Percentiles rank a stretch among this genome's conserved stretches.
Evolutionary conservation across 2,113 vertebrate genomes (phyloP).

Genomic region (Lichenostomus cassidix): DNA sequence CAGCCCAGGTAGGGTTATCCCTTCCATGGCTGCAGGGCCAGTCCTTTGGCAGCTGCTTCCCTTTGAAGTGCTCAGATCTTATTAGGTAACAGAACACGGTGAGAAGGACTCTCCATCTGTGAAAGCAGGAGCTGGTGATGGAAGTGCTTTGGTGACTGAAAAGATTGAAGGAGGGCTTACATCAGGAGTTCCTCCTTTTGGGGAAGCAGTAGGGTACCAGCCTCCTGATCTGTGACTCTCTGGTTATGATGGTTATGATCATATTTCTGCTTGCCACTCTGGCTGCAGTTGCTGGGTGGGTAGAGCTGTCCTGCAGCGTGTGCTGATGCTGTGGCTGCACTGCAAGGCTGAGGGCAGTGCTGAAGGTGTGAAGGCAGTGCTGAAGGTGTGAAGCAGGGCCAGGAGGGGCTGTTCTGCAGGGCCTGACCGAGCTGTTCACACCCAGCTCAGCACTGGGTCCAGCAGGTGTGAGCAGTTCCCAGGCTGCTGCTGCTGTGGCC

Average conservation of each 20-base stretch:
- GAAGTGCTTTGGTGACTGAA: not conserved
- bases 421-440: not conserved
- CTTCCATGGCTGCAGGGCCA: constrained; percentile 24
- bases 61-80: not conserved
- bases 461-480: not conserved
- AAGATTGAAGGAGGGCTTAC: not conserved
- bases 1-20: not conserved
- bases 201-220: not conserved
- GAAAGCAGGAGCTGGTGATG: not conserved
- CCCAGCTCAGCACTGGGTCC: not conserved
- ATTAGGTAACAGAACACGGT: not conserved
- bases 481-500: fast-evolving
- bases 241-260: not conserved
- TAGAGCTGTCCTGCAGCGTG: fast-evolving
- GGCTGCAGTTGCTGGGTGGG: not conserved
- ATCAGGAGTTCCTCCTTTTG: not conserved
- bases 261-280: fast-evolving
- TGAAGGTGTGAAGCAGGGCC: not conserved
- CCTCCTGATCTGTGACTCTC: not conserved
- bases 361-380: not conserved
- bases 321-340: fast-evolving
- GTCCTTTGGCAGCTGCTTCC: not conserved
- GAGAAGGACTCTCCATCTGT: not conserved
- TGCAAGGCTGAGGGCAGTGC: fast-evolving
- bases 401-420: not conserved